A percentile compares a stretch with the other conserved stretches of the same genome.
Evolutionary conservation across 2,888 invertebrate genomes (phyloP).

Genomic region (Azorinus chamasolen): DNA sequence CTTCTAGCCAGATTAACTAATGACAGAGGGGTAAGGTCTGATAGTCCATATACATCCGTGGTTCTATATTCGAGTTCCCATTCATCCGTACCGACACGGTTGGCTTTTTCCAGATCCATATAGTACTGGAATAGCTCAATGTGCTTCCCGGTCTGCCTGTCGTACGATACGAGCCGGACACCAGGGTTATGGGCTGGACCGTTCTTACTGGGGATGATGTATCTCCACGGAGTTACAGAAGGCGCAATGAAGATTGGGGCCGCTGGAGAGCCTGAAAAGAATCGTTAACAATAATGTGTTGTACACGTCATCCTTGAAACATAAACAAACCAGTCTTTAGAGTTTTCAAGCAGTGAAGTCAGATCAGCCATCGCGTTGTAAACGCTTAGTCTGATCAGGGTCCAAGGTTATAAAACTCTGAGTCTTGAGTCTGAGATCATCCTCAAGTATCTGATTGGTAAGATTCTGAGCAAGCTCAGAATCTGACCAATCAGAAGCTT

Average conservation of each 20-base stretch:
- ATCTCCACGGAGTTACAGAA: conserved; percentile 94
- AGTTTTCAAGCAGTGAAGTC: too few relatives aligned
- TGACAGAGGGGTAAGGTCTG: conserved; percentile 92
- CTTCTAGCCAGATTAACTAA: conserved; percentile 90
- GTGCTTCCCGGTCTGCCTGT: conserved; percentile 90
- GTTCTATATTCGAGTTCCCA: conserved; percentile 95
- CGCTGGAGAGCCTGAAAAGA: conserved; percentile 90
- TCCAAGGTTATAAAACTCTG: too few relatives aligned
- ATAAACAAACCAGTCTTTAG: not conserved
- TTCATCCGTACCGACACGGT: conserved; percentile 90
- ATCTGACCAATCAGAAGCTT: too few relatives aligned
- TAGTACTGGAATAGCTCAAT: conserved; percentile 96
- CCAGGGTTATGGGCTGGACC: conserved; percentile 92
- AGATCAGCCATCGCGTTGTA: too few relatives aligned
- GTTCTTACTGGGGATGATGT: conserved; percentile 82
- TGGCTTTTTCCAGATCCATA: conserved; percentile 91
- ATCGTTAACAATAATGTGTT: too few relatives aligned
- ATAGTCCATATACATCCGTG: conserved; percentile 92
- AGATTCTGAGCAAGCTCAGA: too few relatives aligned
- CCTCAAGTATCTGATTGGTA: too few relatives aligned
- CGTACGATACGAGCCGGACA: conserved; percentile 95
- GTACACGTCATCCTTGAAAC: too few relatives aligned
- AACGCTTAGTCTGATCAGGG: too few relatives aligned
- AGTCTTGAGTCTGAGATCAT: too few relatives aligned
- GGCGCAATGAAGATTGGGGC: conserved; percentile 95